phyloP scores from a whole-genome alignment of 2,113 vertebrate species.

The Paramormyrops kingsleyae region DNA sequence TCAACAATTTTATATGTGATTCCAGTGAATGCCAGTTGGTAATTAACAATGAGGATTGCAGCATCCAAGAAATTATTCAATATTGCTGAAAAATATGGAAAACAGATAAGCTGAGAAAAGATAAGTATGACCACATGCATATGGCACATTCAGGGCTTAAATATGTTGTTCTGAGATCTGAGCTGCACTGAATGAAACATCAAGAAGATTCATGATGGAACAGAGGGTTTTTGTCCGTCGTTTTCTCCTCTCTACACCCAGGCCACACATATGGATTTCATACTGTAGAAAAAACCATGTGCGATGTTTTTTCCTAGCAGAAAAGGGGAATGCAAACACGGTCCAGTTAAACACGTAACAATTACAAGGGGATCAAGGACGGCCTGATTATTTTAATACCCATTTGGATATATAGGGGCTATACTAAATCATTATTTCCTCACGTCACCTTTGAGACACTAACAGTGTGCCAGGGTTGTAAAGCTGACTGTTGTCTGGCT shows the following conservation, averaged over 20 bases:
- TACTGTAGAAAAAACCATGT: not conserved
- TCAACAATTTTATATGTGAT: not conserved
- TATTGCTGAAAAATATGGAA: not conserved
- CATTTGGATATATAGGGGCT: not conserved
- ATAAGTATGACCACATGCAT: not conserved
- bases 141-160: not conserved
- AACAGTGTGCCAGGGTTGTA: not conserved
- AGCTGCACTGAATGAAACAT: not conserved
- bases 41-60: not conserved
- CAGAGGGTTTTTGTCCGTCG: not conserved
- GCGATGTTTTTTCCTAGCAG: not conserved
- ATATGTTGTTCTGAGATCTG: not conserved
- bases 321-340: not conserved
- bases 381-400: not conserved
- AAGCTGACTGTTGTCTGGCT: not conserved
- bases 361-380: not conserved
- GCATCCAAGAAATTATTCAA: not conserved
- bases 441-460: not conserved
- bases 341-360: not conserved
- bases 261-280: not conserved
- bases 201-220: not conserved
- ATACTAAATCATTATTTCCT: not conserved
- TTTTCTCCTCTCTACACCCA: not conserved
- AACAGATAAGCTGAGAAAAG: not conserved
- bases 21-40: not conserved